Base-by-base conservation (phyloP, 2,888 invertebrate species). In the Hydriomena furcata region DNA sequence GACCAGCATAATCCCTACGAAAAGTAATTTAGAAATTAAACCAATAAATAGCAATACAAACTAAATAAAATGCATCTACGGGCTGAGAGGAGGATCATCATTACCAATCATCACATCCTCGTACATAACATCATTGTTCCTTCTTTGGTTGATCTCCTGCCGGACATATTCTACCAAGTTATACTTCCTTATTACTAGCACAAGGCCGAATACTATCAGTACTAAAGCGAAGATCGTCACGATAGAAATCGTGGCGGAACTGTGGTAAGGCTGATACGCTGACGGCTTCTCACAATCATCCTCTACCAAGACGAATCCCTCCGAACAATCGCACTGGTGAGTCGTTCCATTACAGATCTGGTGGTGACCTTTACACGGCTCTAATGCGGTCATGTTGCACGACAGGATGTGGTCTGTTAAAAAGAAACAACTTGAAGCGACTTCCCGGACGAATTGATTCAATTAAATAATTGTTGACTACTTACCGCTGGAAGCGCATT, bases 81-180 rank as follows among this genome's bases (percentile, higher is more conserved):
- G 91, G 56, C 83, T 84, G 37, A 91, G 76, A 0, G 91, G 91
- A 0, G 91, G 91, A 58, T 91, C 91, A 45, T 91, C 91, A 46
- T 90, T 88, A 1, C 91, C 91, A 31, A 91, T 91, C 91, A 91
- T 91, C n/a, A 91, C 91, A 63, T 91, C 91, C 64, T 91, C 91
- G 25, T 91, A 91, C 79, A 87, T 85, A 1, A 87, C 75, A 66
- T 90, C 83, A 57, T 82, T 82, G 56, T 79, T 82, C 58, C 88
- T 77, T 54, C 85, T 76, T 8, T 70, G 61, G 51, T 82, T 80
- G 32, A 91, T 82, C 58, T 80, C 88, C 57, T 88, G 82, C 21
- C 79, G 74, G 36, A 82, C 59, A 63, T 87, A 87, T 38, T 87
- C 82, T 28, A 88, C 64, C 62, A 91, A 71, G 69, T 88, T 82